A percentile compares a stretch with the other conserved stretches of the same genome.
These are phyloP conservation scores for Arnoldichthys spilopterus DNA, from an alignment of 2,797 vertebrate species.

Conservation along the genomic window DNA sequence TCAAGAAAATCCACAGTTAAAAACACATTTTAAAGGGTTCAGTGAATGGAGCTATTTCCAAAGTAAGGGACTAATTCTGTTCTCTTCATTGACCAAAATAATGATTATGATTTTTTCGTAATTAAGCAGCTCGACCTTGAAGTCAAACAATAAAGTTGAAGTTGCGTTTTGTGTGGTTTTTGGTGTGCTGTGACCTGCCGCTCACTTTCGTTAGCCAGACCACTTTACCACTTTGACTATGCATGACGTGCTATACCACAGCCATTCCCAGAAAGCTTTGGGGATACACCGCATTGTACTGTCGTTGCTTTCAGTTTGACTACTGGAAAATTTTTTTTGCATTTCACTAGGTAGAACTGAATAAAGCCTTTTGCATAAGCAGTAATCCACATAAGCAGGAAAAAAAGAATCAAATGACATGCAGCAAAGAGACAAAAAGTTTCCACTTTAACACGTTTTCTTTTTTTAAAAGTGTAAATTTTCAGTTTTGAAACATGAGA, in stretches of 20 bases:
- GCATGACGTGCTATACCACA: constrained; percentile 28
- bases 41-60: too few species aligned
- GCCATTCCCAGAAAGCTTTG: constrained; percentile 31
- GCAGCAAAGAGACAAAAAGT: too few species aligned
- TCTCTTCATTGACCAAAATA: too few species aligned
- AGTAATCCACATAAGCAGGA: neutral
- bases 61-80: too few species aligned
- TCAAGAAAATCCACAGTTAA: too few species aligned
- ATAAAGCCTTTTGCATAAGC: neutral
- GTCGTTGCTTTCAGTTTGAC: constrained; percentile 38
- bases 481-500: neutral
- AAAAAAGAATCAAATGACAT: neutral
- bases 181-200: constrained; percentile 1
- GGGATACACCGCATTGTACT: constrained; percentile 38
- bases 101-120: too few species aligned
- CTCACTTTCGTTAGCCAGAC: constrained; percentile 36
- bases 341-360: constrained; percentile 6
- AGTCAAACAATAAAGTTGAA: neutral
- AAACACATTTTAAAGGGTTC: too few species aligned
- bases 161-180: constrained; percentile 30
- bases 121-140: too few species aligned
- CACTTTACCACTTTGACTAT: constrained; percentile 37
- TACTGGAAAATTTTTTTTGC: constrained; percentile 28
- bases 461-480: too few species aligned
- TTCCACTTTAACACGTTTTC: neutral